Base-by-base conservation (phyloP, 2,797 vertebrate genomes). In the Hylomyscus alleni region DNA sequence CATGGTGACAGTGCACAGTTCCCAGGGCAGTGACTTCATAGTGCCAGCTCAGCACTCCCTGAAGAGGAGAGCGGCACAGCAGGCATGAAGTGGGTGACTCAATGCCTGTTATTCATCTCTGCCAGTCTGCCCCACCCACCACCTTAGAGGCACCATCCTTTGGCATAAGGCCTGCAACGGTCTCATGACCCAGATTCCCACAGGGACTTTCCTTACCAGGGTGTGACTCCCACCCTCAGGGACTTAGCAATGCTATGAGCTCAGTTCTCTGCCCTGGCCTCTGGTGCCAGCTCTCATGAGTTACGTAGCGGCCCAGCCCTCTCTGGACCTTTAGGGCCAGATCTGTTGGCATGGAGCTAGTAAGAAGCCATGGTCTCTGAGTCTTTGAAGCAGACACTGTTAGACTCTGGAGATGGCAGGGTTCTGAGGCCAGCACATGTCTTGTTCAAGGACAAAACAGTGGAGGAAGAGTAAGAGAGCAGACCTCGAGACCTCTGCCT, bases 1-100 rank as follows among this genome's bases (percentile, higher is more conserved):
- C 90, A 81, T 6, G 19, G 94, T 95, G 97, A 97, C 95, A 69
- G 20, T 91, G 93, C 95, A 81, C 29, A 15, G 89, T 72, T 86
- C 84, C 37, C 72, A 26, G 40, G 73, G 72, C 22, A 44, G 89
- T 98, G 97, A 97, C 96, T 95, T 97, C 96, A 97, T 65, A n/a
- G 1, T 13, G 80, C 95, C 67, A 80, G 87, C 96, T 97, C 95
- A 97, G 97, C 96, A 88, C 5, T 44, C 56, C 89, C 72, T 1
- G 6, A 73, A 69, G 77, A 9, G 62, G 72, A 90, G 62, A 72
- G 80, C n/a, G 13, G 80, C 90, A 90, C 2, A 0, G 83, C 94
- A 91, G 92, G 72, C 81, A 13, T 1, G 6, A n/a, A 67, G 69
- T 50, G 52, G 88, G 93, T 97, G 97, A 98, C 88, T 97, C 97